phyloP scores from a whole-genome alignment of 1,140 invertebrate species.

The Chionoecetes opilio region DNA sequence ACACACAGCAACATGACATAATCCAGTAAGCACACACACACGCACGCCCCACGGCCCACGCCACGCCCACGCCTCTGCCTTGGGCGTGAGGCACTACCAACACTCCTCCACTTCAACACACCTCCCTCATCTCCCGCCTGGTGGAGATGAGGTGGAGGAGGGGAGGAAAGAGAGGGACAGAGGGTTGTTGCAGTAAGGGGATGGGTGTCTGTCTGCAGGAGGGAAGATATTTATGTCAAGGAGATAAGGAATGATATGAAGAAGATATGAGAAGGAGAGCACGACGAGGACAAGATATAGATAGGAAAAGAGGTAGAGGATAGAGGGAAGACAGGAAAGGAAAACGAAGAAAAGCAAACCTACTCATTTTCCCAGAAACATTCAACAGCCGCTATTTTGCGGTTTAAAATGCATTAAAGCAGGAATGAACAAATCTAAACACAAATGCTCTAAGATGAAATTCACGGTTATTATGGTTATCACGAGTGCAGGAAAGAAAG shows the following conservation, averaged over 20 bases:
- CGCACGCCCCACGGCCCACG: neutral
- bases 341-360: neutral
- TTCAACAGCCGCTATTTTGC: no score
- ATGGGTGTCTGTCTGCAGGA: neutral
- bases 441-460: neutral
- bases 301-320: neutral
- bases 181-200: neutral
- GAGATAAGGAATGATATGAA: neutral
- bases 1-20: neutral
- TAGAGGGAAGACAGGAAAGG: neutral
- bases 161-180: neutral
- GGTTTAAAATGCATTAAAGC: no score
- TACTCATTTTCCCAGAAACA: neutral
- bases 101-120: neutral
- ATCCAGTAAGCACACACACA: constrained; percentile 7
- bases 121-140: neutral
- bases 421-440: no score
- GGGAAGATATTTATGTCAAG: neutral
- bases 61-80: neutral
- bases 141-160: neutral
- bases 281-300: neutral
- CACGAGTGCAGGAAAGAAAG: neutral
- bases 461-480: neutral
- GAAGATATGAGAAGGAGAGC: neutral
- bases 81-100: neutral